Percentiles rank a stretch among this genome's conserved stretches.
phyloP scores from a whole-genome alignment of 92 coral and sea anemone genomes.

The Desmophyllum pertusum region DNA sequence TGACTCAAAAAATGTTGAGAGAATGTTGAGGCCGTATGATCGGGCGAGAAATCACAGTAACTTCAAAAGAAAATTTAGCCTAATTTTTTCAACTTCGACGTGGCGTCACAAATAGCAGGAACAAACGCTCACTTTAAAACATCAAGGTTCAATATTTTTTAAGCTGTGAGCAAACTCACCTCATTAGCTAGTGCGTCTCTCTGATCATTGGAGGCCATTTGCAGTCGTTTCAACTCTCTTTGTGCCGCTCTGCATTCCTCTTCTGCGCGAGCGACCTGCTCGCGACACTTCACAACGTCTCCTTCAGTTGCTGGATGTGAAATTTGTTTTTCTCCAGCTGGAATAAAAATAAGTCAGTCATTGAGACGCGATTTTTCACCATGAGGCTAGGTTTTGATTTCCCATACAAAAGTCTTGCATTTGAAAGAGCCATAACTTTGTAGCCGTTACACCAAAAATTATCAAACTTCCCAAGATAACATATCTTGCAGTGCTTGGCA shows the following conservation, averaged over 20 bases:
- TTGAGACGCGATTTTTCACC: neutral
- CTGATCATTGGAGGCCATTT: constrained; percentile 83
- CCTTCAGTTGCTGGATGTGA: constrained; percentile 82
- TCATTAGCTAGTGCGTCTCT: constrained; percentile 95
- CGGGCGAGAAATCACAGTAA: neutral
- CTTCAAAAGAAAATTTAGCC: neutral
- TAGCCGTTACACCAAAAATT: no score
- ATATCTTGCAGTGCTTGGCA: no score
- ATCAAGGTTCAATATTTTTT: no score
- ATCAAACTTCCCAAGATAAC: no score
- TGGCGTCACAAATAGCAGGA: no score
- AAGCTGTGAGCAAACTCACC: constrained; percentile 43
- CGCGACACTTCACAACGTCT: constrained; percentile 79
- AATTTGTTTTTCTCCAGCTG: constrained; percentile 86
- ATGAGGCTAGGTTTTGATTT: no score
- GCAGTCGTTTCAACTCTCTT: constrained; percentile 71
- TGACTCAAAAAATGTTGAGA: no score
- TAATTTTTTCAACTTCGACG: no score
- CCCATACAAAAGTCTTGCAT: no score
- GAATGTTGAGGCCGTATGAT: no score
- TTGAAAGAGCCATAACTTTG: no score
- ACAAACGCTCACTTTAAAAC: no score
- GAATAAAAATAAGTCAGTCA: neutral
- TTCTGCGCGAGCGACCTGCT: constrained; percentile 67
- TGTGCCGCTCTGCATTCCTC: constrained; percentile 71